phyloP scores from a whole-genome alignment of 2,888 invertebrate genomes.

The Patella caerulea region DNA sequence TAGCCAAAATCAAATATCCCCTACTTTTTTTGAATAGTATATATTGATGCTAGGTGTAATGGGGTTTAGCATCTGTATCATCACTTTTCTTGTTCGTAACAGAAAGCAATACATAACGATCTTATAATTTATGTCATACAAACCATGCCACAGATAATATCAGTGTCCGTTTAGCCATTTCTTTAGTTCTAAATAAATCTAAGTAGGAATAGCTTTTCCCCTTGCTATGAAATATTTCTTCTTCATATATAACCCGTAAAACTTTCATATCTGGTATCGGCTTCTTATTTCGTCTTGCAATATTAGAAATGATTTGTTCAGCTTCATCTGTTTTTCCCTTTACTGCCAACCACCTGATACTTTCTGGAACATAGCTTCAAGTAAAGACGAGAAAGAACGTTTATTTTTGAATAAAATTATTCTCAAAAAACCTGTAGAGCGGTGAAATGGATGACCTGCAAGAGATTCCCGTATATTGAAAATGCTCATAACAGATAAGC shows the following conservation, averaged over 20 bases:
- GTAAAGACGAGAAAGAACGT: background rate
- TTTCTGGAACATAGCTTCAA: conserved; percentile 2
- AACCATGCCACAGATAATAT: background rate
- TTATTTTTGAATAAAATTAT: too few relatives aligned
- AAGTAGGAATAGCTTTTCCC: background rate
- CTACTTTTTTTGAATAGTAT: too few relatives aligned
- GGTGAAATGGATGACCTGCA: too few relatives aligned
- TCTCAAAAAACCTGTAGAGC: too few relatives aligned
- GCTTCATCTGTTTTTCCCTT: background rate
- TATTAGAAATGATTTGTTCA: background rate
- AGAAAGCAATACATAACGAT: too few relatives aligned
- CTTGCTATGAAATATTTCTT: background rate
- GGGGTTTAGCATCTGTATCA: too few relatives aligned
- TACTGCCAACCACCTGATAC: background rate
- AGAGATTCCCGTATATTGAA: too few relatives aligned
- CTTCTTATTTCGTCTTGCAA: background rate
- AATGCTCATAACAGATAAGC: too few relatives aligned
- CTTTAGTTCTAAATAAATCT: conserved; percentile 1
- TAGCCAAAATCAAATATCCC: too few relatives aligned
- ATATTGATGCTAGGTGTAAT: too few relatives aligned
- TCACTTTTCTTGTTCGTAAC: too few relatives aligned
- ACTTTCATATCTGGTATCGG: background rate
- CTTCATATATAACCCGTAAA: background rate
- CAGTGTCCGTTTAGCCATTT: background rate
- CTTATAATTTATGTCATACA: background rate